These are phyloP conservation scores for Drosophila orosa DNA, from an alignment of 1,140 invertebrate genomes.

Conservation along the genomic window DNA sequence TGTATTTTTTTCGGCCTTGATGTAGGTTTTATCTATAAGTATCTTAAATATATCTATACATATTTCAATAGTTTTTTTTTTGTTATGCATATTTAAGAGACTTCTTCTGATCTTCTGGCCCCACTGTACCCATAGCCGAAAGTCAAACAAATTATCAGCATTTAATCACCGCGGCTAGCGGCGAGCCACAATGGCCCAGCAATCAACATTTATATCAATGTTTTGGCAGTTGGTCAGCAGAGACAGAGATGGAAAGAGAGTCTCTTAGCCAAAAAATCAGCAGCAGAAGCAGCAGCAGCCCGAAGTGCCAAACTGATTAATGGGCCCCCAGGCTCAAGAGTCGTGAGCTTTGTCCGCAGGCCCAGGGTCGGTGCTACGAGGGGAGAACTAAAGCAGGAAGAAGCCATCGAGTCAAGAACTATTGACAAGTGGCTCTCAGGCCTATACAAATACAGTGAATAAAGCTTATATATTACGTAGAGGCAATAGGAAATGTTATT, in stretches of 20 bases:
- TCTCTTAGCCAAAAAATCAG: not conserved
- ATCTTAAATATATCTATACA: not conserved
- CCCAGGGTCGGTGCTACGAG: not conserved
- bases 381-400: slow-evolving; percentile 34
- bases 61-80: not conserved
- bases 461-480: not conserved
- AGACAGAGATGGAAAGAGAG: not conserved
- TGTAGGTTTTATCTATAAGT: too few species aligned
- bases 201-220: slow-evolving; percentile 61
- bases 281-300: slow-evolving; percentile 20
- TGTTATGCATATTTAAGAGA: not conserved
- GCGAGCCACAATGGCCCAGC: slow-evolving; percentile 30
- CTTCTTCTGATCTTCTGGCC: not conserved
- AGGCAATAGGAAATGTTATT: too few species aligned
- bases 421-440: slow-evolving; percentile 7
- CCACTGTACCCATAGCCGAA: slow-evolving; percentile 47
- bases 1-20: too few species aligned
- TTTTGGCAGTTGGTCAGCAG: slow-evolving; percentile 50
- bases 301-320: slow-evolving; percentile 43
- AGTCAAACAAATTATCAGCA: slow-evolving; percentile 73
- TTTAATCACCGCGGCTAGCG: slow-evolving; percentile 56
- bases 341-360: slow-evolving; percentile 23
- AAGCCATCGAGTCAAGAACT: slow-evolving; percentile 13
- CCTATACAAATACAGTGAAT: slow-evolving; percentile 7
- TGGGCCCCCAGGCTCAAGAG: slow-evolving; percentile 5